These are phyloP conservation scores for Cryptotis parvus DNA, from an alignment of 2,113 vertebrate genomes.

Conservation along the genomic window DNA sequence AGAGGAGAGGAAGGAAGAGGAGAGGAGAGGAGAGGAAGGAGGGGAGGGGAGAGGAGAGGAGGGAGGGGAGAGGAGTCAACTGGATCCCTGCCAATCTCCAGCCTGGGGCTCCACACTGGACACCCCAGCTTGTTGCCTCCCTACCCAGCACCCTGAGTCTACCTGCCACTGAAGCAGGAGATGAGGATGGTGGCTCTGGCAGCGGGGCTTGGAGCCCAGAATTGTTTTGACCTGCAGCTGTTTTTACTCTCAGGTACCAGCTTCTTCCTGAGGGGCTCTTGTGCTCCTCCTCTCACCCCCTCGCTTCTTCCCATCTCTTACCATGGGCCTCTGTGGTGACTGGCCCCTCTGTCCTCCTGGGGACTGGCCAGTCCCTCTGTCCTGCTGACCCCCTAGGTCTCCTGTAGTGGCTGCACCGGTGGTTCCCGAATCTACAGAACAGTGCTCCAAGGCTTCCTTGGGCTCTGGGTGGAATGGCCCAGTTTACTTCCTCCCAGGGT, in stretches of 20 bases:
- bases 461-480: not conserved
- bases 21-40: no score
- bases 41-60: no score
- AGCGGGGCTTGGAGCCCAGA: not conserved
- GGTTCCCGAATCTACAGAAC: not conserved
- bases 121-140: no score
- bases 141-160: no score
- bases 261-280: not conserved
- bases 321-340: not conserved
- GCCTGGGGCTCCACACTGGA: no score
- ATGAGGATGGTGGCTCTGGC: no score
- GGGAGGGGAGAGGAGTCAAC: no score
- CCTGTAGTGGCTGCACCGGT: no score
- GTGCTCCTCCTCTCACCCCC: not conserved
- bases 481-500: not conserved
- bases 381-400: not conserved
- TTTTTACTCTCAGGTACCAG: not conserved
- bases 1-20: not conserved
- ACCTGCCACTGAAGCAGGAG: no score
- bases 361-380: not conserved
- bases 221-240: rapidly evolving
- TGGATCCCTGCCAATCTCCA: no score
- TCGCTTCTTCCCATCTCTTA: not conserved
- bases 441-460: not conserved
- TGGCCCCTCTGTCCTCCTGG: not conserved